Percentiles rank a stretch among this genome's conserved stretches.
phyloP scores from a whole-genome alignment of 37 sponge, comb jelly and placozoan genomes.

The Halichondria panicea region DNA sequence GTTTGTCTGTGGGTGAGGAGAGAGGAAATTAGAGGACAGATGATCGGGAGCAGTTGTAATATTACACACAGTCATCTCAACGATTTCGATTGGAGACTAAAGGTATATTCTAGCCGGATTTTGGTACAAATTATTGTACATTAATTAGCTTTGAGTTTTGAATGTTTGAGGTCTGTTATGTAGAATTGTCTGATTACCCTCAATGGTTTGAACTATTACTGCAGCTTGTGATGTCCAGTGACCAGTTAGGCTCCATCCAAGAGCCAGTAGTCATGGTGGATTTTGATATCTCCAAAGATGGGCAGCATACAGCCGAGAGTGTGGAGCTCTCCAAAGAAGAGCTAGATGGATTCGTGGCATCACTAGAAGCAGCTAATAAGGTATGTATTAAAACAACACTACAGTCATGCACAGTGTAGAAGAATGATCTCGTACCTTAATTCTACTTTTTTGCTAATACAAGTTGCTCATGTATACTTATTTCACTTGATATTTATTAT shows the following conservation, averaged over 20 bases:
- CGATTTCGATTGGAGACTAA: constrained; percentile 74
- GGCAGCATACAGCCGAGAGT: constrained; percentile 20
- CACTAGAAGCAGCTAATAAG: constrained; percentile 75
- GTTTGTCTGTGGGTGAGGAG: constrained; percentile 63
- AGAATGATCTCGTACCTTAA: background rate
- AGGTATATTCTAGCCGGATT: constrained; percentile 18
- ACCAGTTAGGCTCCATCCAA: constrained; percentile 63
- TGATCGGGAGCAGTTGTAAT: constrained; percentile 31
- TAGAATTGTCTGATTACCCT: background rate
- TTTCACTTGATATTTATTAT: background rate
- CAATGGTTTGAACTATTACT: background rate
- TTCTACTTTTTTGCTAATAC: background rate
- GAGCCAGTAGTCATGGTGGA: constrained; percentile 63
- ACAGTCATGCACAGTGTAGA: background rate
- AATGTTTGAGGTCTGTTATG: background rate
- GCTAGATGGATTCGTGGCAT: constrained; percentile 44
- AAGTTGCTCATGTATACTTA: background rate
- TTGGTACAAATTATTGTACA: background rate
- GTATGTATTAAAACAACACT: constrained; percentile 7
- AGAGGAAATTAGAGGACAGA: constrained; percentile 47
- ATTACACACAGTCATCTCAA: constrained; percentile 46
- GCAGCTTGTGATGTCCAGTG: constrained; percentile 78
- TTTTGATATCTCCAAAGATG: constrained; percentile 41
- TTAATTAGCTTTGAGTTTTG: background rate
- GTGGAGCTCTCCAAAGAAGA: constrained; percentile 69